phyloP scores from a whole-genome alignment of 1,140 invertebrate species.

The Drosophila nasuta region DNA sequence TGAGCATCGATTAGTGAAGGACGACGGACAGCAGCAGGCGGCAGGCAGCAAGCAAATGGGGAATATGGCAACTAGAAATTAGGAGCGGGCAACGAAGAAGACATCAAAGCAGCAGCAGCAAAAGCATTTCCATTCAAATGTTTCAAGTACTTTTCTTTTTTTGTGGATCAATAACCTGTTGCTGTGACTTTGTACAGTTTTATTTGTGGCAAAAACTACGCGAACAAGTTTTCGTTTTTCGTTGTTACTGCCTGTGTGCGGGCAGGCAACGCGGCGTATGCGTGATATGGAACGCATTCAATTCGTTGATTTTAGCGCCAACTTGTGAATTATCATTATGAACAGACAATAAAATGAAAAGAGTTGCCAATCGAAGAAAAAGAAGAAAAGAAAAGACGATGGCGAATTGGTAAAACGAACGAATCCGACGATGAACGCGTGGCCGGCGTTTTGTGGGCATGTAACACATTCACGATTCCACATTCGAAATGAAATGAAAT shows the following conservation, averaged over 20 bases:
- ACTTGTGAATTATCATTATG: constrained; percentile 43
- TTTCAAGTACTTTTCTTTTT: constrained; percentile 25
- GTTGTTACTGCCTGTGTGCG: neutral
- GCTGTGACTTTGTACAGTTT: constrained; percentile 42
- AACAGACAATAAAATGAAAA: constrained; percentile 13
- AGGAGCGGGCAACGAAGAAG: neutral
- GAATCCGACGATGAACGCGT: constrained; percentile 17
- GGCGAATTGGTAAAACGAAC: neutral
- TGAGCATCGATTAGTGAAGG: constrained; percentile 70
- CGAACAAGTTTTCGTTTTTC: constrained; percentile 5
- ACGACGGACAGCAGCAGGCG: constrained; percentile 35
- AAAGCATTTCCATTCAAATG: constrained; percentile 23
- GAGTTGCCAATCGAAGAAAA: neutral
- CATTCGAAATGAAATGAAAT: constrained; percentile 11
- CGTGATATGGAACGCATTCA: constrained; percentile 31
- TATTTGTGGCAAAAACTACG: constrained; percentile 15
- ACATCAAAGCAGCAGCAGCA: constrained; percentile 3
- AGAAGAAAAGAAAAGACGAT: neutral
- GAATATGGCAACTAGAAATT: constrained; percentile 7
- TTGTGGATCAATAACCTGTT: constrained; percentile 79
- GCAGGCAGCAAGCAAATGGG: constrained; percentile 2
- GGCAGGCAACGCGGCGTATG: constrained; percentile 33
- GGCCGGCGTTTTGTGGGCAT: constrained; percentile 14
- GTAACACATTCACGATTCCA: constrained; percentile 23
- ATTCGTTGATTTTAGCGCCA: constrained; percentile 46